Base-by-base conservation (phyloP, 1,140 invertebrate genomes). In the Colletes gigas region DNA sequence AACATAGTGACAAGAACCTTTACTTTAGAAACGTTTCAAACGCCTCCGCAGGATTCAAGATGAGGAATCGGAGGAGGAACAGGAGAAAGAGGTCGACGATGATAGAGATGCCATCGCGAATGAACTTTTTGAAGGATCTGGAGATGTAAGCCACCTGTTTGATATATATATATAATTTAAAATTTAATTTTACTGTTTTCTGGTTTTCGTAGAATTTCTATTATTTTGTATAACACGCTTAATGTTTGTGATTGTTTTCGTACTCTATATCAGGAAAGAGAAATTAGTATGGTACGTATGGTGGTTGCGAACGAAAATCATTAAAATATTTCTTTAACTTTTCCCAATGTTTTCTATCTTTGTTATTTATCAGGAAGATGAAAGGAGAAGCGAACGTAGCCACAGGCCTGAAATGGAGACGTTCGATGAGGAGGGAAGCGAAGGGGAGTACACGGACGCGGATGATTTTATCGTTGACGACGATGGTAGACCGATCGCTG, bases 391-490 rank as follows among this genome's bases (percentile, higher is more conserved):
- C 83, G 96, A 97, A 91, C 91, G 95, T 15, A 95, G 95, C 83
- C 94, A 95, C 77, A 94, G 94, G 67, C 95, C 94, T 15, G 95
- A 96, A 79, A 93, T 67, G 4, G 96, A 96, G 62, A 94, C 95
- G 30, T 96, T 96, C 89, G 96, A 96, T 80, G 96, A 97, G 84
- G 96, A 96, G 60, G 96, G 95, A 79, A 96, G 96, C 54, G 97
- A 97, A 81, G 95, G 95, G 60, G 96, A 97, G 77, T 95, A 96
- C 83, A 97, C 97, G 0, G 98, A 99, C 93, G 96, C 96, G 12
- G 98, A 99, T 95, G 98, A 98, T 92, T 99, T 99, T 92, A 99
- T 99, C 92, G 99, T 99, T 4, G 98, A 99, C 91, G 98, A 99
- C 90, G 97, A 99, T 89, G 98, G 98, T 1, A 95, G 97, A 83